phyloP scores from a whole-genome alignment of 2,797 vertebrate species.

The Gymnoscopelus braueri region DNA sequence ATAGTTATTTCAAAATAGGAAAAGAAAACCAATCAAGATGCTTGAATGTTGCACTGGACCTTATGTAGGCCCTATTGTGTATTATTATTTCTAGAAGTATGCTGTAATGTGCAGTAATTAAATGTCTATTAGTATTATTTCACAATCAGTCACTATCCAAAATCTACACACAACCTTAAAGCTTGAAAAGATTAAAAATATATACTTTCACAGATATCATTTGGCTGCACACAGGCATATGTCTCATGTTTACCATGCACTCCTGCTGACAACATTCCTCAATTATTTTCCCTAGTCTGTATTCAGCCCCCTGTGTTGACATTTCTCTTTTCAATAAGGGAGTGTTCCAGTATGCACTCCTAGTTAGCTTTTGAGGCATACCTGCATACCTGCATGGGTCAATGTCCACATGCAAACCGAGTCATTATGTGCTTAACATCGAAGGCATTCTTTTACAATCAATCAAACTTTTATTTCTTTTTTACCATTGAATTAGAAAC shows the following conservation, averaged over 20 bases:
- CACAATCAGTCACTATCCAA: too few species aligned
- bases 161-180: too few species aligned
- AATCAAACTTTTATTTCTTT: slow-evolving; percentile 19
- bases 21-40: too few species aligned
- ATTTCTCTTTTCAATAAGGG: slow-evolving; percentile 8
- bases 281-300: slow-evolving; percentile 2
- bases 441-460: slow-evolving; percentile 37
- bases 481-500: slow-evolving; percentile 28
- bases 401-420: slow-evolving; percentile 46
- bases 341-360: slow-evolving; percentile 1
- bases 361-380: slow-evolving; percentile 1
- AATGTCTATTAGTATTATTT: too few species aligned
- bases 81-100: too few species aligned
- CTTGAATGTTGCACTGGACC: too few species aligned
- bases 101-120: too few species aligned
- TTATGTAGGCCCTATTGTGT: too few species aligned
- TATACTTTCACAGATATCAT: too few species aligned
- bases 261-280: not conserved
- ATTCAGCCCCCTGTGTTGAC: slow-evolving; percentile 18
- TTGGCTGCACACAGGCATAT: not conserved
- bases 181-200: too few species aligned
- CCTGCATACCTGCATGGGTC: slow-evolving; percentile 20
- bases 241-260: not conserved
- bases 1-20: too few species aligned
- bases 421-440: slow-evolving; percentile 34